Conservation (phyloP, 2,113 vertebrate genomes). For the Poeciliopsis occidentalis region DNA sequence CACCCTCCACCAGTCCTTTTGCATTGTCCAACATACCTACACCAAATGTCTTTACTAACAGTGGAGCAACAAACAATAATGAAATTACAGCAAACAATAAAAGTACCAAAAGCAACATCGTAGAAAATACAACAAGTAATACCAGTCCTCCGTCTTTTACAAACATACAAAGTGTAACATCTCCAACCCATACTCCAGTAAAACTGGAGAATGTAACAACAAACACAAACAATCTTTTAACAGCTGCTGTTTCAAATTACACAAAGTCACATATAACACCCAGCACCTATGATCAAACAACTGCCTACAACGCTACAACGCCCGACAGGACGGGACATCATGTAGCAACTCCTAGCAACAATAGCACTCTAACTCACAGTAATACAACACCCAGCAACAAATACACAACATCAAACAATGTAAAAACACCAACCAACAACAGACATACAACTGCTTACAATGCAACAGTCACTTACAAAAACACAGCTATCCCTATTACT, state of each 20-base stretch:
- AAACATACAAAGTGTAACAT: background rate
- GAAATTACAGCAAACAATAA: background rate
- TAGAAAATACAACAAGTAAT: background rate
- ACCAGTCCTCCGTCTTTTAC: background rate
- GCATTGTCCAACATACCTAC: background rate
- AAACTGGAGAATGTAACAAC: background rate
- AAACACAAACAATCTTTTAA: background rate
- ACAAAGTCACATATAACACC: background rate
- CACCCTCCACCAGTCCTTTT: background rate
- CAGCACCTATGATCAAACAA: background rate
- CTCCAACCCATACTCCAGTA: background rate
- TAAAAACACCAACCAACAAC: background rate
- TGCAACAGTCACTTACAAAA: too few relatives aligned
- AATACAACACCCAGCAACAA: background rate
- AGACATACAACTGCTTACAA: background rate
- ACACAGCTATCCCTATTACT: too few relatives aligned
- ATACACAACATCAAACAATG: background rate
- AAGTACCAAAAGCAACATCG: background rate
- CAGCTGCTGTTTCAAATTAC: too few relatives aligned
- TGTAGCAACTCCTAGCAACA: background rate
- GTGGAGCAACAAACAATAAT: background rate
- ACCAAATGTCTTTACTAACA: background rate
- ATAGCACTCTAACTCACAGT: background rate
- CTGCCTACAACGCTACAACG: background rate
- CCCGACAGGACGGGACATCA: background rate